phyloP scores from a whole-genome alignment of 2,888 invertebrate genomes.

The Cataglyphis livida region DNA sequence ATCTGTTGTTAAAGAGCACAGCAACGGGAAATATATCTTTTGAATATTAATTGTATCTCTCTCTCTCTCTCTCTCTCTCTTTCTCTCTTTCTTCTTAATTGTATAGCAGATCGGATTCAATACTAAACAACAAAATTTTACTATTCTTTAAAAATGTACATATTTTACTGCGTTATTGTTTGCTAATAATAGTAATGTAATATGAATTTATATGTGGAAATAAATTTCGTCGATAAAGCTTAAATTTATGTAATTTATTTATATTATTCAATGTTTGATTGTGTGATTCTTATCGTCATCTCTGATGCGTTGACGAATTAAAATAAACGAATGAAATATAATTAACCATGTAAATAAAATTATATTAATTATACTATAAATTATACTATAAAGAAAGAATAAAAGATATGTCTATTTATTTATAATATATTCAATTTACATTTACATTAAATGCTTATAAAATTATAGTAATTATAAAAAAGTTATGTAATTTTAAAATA shows the following conservation, averaged over 20 bases:
- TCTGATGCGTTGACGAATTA: background rate
- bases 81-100: background rate
- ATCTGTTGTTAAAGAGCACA: conserved; percentile 28
- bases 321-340: background rate
- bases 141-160: background rate
- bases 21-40: conserved; percentile 16
- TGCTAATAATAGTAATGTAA: background rate
- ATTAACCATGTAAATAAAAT: background rate
- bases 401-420: background rate
- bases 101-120: background rate
- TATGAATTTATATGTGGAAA: background rate
- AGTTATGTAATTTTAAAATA: background rate
- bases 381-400: background rate
- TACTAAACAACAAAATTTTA: background rate
- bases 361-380: background rate
- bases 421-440: background rate
- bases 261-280: background rate
- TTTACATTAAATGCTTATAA: background rate
- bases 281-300: background rate
- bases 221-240: background rate
- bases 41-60: conserved; percentile 16
- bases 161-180: background rate
- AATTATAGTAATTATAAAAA: background rate
- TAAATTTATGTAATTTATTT: background rate
- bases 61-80: background rate